Evolutionary conservation across 2,113 vertebrate genomes (phyloP).

Genomic region (Maccullochella peelii): DNA sequence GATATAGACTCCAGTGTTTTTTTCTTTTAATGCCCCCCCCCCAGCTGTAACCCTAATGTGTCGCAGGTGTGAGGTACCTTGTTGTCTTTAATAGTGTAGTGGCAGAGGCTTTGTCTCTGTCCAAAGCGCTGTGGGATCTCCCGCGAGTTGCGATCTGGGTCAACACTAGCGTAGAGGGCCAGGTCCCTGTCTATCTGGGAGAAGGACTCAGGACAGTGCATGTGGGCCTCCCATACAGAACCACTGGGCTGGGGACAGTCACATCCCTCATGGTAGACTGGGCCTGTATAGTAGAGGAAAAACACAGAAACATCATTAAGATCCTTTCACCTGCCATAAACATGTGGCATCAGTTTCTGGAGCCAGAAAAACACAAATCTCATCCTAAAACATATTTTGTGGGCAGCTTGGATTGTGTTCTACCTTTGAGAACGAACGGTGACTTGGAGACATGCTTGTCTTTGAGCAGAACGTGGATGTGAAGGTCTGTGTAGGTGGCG

Average conservation of each 20-base stretch:
- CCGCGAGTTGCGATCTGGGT: conserved; percentile 89
- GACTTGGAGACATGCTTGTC: conserved; percentile 89
- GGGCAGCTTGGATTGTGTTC: not conserved
- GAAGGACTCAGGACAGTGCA: conserved; percentile 90
- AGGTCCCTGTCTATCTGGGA: conserved; percentile 93
- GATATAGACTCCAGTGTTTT: too few relatives aligned
- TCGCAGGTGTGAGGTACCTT: conserved; percentile 80
- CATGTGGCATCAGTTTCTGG: not conserved
- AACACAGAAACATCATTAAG: not conserved
- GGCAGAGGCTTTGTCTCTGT: conserved; percentile 95
- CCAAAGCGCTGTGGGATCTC: conserved; percentile 95
- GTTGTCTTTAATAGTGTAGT: conserved; percentile 97
- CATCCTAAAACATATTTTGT: not conserved
- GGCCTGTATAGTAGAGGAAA: conserved; percentile 80
- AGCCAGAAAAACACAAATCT: not conserved
- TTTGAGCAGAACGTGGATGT: conserved; percentile 87
- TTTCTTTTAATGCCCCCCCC: too few relatives aligned
- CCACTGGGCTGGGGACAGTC: conserved; percentile 90
- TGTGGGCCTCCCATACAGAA: conserved; percentile 87
- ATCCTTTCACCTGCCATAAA: not conserved
- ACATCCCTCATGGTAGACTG: conserved; percentile 94
- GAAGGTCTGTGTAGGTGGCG: conserved; percentile 91
- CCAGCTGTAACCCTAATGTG: too few relatives aligned
- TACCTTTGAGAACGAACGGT: conserved; percentile 94
- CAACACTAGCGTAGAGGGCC: conserved; percentile 84